Conservation (phyloP, 2,113 vertebrate genomes). For the Xiphophorus hellerii region DNA sequence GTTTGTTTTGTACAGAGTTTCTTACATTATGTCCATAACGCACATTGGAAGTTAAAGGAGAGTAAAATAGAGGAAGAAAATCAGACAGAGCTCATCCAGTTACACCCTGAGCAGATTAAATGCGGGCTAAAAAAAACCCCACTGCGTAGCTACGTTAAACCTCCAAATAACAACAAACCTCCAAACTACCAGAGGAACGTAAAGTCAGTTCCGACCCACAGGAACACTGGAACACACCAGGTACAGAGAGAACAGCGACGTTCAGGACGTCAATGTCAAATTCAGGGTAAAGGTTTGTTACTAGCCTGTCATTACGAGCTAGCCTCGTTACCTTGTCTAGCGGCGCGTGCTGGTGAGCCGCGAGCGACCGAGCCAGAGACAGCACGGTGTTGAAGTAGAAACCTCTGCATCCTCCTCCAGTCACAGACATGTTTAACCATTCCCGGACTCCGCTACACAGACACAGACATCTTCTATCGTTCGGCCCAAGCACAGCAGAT, state of each 20-base stretch:
- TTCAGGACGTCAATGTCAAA: background rate
- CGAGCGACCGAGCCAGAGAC: slow-evolving; percentile 91
- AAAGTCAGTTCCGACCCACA: background rate
- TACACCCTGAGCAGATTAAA: background rate
- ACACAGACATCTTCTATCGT: slow-evolving; percentile 49
- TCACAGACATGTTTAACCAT: slow-evolving; percentile 70
- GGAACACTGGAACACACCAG: background rate
- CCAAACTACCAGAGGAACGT: background rate
- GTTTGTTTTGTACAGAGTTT: background rate
- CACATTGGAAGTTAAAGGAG: background rate
- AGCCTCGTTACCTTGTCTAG: slow-evolving; percentile 88
- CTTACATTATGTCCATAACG: background rate
- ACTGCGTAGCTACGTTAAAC: background rate
- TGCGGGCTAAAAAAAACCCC: background rate
- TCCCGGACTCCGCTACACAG: background rate
- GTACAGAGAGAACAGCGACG: background rate
- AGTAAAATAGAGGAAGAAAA: background rate
- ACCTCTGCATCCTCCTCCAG: slow-evolving; percentile 78
- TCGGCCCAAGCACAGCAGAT: slow-evolving; percentile 9
- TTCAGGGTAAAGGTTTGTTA: too few species aligned
- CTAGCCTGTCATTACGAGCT: background rate
- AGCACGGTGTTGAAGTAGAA: slow-evolving; percentile 97
- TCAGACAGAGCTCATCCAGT: too few species aligned
- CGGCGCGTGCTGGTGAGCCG: slow-evolving; percentile 89
- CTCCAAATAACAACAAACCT: background rate